Evolutionary conservation across 2,797 vertebrate species (phyloP), one percentile per base, ranked within the genome.

Genomic region (Poecilia picta): DNA sequence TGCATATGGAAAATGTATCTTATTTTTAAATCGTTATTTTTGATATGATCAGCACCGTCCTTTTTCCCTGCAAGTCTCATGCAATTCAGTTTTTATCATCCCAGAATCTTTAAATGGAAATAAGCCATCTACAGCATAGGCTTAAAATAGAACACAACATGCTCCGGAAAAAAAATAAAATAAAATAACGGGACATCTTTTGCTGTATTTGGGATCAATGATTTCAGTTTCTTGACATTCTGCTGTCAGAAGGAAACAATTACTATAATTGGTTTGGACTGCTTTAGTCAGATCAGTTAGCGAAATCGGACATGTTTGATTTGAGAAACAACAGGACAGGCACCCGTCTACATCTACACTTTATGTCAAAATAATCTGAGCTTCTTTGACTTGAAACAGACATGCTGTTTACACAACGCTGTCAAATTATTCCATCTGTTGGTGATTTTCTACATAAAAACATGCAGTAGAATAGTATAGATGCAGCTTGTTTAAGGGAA

Each of bases 361-460:
- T 7, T 55, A 23, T 74, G 51, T 74, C 73, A 59, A 25, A 74
- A 43, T 20, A 74, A 45, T 25, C 41, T 4, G 3, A 18, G 43
- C 18, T 41, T 41, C 51, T 59, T 74, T 45, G 39, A 74, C 73
- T 57, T 55, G 73, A 74, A 74, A 53, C 33, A 74, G 47, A 28
- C 15, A 55, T 36, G 28, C 10, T 45, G 36, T 18, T 74, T 39
- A 41, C 46, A n/a, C n/a, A 59, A 43, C n/a, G 5, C n/a, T 73
- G 51, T 59, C 25, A 45, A 59, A 10, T 59, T 18, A 1, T 45
- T 41, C 8, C 53, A 74, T 43, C n/a, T 41, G 16, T 28, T 45
- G 39, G 8, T 31, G 15, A 16, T 45, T 16, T 28, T 74, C 28
- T 18, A 74, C 2, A 20, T 28, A 8, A 18, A n/a, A 39, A 74